These are phyloP conservation scores for Hylyphantes graminicola DNA, from an alignment of 1,140 invertebrate genomes.

Conservation along the genomic window DNA sequence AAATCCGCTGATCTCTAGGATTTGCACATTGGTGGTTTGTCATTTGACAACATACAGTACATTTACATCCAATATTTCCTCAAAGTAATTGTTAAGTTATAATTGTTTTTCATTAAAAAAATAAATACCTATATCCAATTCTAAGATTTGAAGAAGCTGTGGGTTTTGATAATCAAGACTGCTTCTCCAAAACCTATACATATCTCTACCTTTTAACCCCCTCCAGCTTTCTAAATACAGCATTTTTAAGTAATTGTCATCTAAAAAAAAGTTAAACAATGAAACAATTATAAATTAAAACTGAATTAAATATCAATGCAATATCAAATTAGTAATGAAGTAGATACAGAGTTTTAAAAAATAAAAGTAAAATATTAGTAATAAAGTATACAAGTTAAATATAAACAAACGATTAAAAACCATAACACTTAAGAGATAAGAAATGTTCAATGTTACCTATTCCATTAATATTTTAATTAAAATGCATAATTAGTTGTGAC, in stretches of 20 bases:
- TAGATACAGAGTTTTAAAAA: not conserved
- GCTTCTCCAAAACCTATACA: slow-evolving; percentile 60
- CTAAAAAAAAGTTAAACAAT: slow-evolving; percentile 31
- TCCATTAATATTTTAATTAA: too few relatives aligned
- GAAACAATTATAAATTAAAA: not conserved
- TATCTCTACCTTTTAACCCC: slow-evolving; percentile 54
- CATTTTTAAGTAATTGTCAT: slow-evolving; percentile 47
- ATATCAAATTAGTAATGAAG: not conserved
- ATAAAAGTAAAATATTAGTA: not conserved
- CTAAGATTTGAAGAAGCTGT: slow-evolving; percentile 30
- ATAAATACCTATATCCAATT: slow-evolving; percentile 39
- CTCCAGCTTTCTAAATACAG: slow-evolving; percentile 61
- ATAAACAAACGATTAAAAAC: not conserved
- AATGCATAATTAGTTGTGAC: too few relatives aligned
- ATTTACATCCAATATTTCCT: not conserved
- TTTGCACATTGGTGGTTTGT: not conserved
- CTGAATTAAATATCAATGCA: not conserved
- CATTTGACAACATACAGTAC: not conserved
- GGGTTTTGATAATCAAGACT: slow-evolving; percentile 47
- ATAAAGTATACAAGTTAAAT: not conserved
- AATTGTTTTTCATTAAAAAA: not conserved
- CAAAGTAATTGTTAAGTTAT: not conserved
- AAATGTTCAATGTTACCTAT: too few relatives aligned
- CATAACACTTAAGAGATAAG: too few relatives aligned
- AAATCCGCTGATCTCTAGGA: too few relatives aligned